Evolutionary conservation across 2,888 invertebrate species (phyloP).

Genomic region (Phortica okadai): DNA sequence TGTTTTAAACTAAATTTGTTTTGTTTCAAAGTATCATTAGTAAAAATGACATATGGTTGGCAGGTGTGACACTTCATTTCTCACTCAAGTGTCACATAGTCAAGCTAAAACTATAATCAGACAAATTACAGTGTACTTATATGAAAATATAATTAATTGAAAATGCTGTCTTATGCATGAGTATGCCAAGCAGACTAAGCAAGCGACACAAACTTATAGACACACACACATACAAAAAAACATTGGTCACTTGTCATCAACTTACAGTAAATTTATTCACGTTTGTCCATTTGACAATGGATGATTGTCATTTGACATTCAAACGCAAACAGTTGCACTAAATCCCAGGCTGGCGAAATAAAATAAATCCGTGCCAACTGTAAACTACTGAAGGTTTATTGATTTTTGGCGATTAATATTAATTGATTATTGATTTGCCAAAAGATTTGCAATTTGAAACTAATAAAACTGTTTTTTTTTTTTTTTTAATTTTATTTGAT

Average conservation of each 20-base stretch:
- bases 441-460: not conserved
- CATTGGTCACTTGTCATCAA: not conserved
- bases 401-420: conserved; percentile 54
- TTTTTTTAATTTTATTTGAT: conserved; percentile 25
- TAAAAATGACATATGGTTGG: no score
- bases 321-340: conserved; percentile 62
- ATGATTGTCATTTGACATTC: not conserved
- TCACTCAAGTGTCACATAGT: not conserved
- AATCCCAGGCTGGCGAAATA: conserved; percentile 63
- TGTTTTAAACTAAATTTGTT: no score
- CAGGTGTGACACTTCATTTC: not conserved
- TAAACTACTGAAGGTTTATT: conserved; percentile 59
- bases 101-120: not conserved
- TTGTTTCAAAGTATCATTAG: no score
- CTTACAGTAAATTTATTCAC: conserved; percentile 8
- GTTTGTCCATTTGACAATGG: conserved; percentile 35
- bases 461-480: not conserved
- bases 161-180: not conserved
- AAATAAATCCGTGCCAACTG: conserved; percentile 47
- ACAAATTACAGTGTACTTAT: not conserved
- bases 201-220: not conserved
- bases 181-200: not conserved
- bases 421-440: conserved; percentile 64
- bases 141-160: not conserved
- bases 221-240: conserved; percentile 6